phyloP scores from a whole-genome alignment of 1,140 invertebrate genomes.

The Euwallacea similis region DNA sequence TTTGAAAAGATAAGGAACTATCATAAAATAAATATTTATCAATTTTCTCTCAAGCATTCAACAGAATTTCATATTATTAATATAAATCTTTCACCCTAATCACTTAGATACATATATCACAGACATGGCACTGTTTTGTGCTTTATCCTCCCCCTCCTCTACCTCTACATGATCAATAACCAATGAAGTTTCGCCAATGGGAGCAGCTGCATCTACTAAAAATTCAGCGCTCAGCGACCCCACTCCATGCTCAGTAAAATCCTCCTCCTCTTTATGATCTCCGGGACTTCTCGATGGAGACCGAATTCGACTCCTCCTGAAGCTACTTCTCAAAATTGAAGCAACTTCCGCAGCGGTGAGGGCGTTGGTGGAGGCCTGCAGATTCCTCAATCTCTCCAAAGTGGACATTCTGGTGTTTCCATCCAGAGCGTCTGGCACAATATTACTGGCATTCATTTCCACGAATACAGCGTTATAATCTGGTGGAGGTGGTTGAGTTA shows the following conservation, averaged over 20 bases:
- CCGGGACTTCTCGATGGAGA: slow-evolving; percentile 25
- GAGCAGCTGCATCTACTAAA: slow-evolving; percentile 62
- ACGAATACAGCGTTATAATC: slow-evolving; percentile 67
- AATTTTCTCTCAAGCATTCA: too few relatives aligned
- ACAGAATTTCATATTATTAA: too few relatives aligned
- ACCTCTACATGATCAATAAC: slow-evolving; percentile 47
- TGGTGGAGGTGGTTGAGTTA: slow-evolving; percentile 59
- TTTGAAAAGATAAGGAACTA: too few relatives aligned
- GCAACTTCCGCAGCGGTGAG: slow-evolving; percentile 62
- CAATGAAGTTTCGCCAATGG: slow-evolving; percentile 60
- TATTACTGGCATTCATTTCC: slow-evolving; percentile 46
- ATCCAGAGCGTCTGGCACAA: slow-evolving; percentile 28
- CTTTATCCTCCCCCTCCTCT: slow-evolving; percentile 27
- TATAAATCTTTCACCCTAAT: neutral
- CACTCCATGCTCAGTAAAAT: slow-evolving; percentile 47
- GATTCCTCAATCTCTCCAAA: slow-evolving; percentile 41
- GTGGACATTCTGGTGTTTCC: slow-evolving; percentile 38
- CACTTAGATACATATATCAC: slow-evolving; percentile 34
- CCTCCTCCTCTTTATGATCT: neutral
- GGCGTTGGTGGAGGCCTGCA: slow-evolving; percentile 50
- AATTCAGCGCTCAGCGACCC: slow-evolving; percentile 58
- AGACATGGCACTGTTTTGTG: slow-evolving; percentile 28
- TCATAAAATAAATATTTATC: too few relatives aligned
- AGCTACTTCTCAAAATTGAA: slow-evolving; percentile 61
- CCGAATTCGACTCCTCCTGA: slow-evolving; percentile 54